These are phyloP conservation scores for Luperina testacea DNA, from an alignment of 2,888 invertebrate genomes.

Conservation along the genomic window DNA sequence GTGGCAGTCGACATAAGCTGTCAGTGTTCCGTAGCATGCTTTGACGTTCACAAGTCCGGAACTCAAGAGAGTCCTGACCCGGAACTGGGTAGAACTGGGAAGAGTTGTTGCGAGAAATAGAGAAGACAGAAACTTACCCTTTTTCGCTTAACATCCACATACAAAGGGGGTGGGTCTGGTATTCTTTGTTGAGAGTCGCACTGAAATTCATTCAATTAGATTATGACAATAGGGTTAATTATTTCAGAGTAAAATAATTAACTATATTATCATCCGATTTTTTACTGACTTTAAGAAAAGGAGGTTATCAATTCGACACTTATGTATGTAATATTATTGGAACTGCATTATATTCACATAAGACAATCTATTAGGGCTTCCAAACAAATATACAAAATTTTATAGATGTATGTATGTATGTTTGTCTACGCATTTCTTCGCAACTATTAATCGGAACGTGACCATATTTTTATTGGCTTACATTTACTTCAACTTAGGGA, in stretches of 20 bases:
- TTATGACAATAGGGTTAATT: background rate
- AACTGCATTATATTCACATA: no score
- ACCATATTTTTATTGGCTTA: no score
- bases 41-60: background rate
- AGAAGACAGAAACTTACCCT: constrained; percentile 14
- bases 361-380: no score
- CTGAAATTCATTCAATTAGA: constrained; percentile 21
- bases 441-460: no score
- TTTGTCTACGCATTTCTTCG: no score
- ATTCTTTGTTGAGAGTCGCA: constrained; percentile 28
- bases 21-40: background rate
- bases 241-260: background rate
- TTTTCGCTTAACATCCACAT: constrained; percentile 51
- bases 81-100: background rate
- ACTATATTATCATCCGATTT: background rate
- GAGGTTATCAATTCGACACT: no score
- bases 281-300: background rate
- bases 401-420: no score
- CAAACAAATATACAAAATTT: no score
- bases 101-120: background rate
- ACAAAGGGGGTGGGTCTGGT: constrained; percentile 28
- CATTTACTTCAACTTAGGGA: no score
- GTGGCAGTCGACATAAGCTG: no score
- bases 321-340: no score
- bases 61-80: background rate